Conservation (phyloP, 2,797 vertebrate genomes). For the Octomys mimax region DNA sequence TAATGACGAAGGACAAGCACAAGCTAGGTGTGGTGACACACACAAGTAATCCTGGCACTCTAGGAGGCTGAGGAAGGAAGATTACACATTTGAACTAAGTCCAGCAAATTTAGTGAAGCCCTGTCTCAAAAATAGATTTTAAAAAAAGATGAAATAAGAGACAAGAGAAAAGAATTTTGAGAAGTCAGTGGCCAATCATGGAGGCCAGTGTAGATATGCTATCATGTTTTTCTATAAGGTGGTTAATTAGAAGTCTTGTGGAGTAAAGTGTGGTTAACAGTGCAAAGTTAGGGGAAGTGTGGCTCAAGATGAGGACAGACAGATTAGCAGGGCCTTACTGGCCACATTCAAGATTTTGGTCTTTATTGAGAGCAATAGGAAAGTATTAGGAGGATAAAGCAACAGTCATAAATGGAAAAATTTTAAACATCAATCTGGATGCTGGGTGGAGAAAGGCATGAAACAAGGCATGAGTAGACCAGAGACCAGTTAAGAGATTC, state of each 20-base stretch:
- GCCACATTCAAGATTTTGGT: background rate
- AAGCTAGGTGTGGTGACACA: background rate
- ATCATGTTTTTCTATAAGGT: background rate
- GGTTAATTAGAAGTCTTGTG: background rate
- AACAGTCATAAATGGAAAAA: constrained; percentile 17
- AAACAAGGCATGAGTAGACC: constrained; percentile 13
- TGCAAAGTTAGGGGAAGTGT: background rate
- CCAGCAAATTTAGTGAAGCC: background rate
- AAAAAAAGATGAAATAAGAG: background rate
- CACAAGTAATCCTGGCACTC: background rate
- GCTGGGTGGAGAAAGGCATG: background rate
- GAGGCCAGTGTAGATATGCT: background rate
- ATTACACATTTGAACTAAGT: background rate
- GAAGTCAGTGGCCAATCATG: background rate
- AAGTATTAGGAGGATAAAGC: constrained; percentile 13
- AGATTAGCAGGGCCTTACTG: background rate
- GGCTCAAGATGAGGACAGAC: background rate
- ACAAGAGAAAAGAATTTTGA: constrained; percentile 4
- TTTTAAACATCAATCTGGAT: background rate
- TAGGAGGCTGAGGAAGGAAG: no score
- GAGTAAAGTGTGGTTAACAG: constrained; percentile 23
- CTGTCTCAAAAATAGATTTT: background rate
- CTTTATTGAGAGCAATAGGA: constrained; percentile 38
- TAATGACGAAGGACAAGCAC: background rate
- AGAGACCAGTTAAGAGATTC: background rate